Evolutionary conservation across 2,888 invertebrate genomes (phyloP), one percentile per base, ranked within the genome.

Genomic region (Agonopterix alstromeriana): DNA sequence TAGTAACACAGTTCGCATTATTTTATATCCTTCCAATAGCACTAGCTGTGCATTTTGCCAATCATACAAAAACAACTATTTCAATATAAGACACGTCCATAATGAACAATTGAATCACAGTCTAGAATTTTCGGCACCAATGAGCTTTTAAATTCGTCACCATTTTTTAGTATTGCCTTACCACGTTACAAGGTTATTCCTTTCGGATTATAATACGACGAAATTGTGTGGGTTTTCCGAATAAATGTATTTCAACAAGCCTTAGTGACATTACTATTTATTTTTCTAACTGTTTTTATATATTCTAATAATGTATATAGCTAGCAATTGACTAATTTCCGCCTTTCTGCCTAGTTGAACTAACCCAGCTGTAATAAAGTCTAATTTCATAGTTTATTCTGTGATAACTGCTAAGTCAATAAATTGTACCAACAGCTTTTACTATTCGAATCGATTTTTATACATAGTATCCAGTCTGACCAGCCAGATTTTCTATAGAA

Each of bases 31-130:
- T 50, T 48, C 46, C 48, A 43, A 57, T 60, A 65, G 74, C 79
- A 80, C 79, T 64, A 64, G 59, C 53, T 60, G 77, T 79, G 75
- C 76, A 59, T 52, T 61, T 70, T 72, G 85, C 84, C 85, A 85
- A 84, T 84, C 73, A 82, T 85, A 86, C 79, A 85, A 85, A 73
- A 86, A 79, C 79, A 82, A 81, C 87, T 88, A 88, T 86, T 87
- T 83, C 82, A 88, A 87, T 88, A 88, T 88, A 87, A 88, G 88
- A 88, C 88, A 87, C 88, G 83, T 85, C 79, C 85, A 70, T 77
- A 79, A 84, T 85, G 86, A 86, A 88, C 87, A 84, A 82, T 86
- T 85, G 80, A 80, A 88, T 88, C 87, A 88, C 88, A 87, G 88
- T 86, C 85, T 82, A 87, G 82, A 84, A 86, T 82, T 80, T 86